Percentiles rank a stretch among this genome's conserved stretches.
phyloP scores from a whole-genome alignment of 2,888 invertebrate genomes.

The Melieria crassipennis region DNA sequence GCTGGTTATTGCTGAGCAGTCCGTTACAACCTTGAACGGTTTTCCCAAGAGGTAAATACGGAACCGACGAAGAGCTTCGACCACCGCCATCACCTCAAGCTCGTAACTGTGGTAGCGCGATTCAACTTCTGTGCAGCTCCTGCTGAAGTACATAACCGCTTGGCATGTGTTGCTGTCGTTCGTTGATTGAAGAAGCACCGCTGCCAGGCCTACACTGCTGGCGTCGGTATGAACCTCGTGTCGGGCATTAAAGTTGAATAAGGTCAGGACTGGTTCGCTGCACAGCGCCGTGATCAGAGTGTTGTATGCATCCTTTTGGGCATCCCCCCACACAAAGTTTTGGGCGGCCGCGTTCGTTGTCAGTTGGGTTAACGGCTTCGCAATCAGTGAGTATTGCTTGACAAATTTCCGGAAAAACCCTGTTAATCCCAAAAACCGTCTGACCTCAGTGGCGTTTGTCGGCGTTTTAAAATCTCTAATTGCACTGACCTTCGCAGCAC shows the following conservation, averaged over 20 bases:
- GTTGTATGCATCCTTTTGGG: background rate
- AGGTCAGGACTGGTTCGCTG: constrained; percentile 9
- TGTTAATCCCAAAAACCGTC: constrained; percentile 18
- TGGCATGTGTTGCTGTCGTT: constrained; percentile 23
- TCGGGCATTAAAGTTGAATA: constrained; percentile 1
- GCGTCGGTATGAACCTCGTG: constrained; percentile 23
- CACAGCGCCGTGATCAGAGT: background rate
- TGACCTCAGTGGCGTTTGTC: constrained; percentile 5
- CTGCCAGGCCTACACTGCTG: constrained; percentile 21
- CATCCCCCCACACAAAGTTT: constrained; percentile 17
- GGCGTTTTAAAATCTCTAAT: constrained; percentile 19
- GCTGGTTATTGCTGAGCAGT: constrained; percentile 32
- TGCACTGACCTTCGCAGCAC: constrained; percentile 11
- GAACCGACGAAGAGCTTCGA: constrained; percentile 54
- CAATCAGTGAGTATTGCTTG: constrained; percentile 6
- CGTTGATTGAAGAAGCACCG: constrained; percentile 22
- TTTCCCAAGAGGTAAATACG: constrained; percentile 52
- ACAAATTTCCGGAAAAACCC: constrained; percentile 24
- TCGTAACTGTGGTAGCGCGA: constrained; percentile 51
- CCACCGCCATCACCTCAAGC: constrained; percentile 55
- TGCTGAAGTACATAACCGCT: constrained; percentile 38
- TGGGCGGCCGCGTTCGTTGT: constrained; percentile 21
- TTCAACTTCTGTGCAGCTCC: constrained; percentile 36
- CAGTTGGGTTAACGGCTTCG: constrained; percentile 16
- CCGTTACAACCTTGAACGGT: constrained; percentile 40